Evolutionary conservation across 2,113 vertebrate species (phyloP).

Genomic region (Megalops atlanticus): DNA sequence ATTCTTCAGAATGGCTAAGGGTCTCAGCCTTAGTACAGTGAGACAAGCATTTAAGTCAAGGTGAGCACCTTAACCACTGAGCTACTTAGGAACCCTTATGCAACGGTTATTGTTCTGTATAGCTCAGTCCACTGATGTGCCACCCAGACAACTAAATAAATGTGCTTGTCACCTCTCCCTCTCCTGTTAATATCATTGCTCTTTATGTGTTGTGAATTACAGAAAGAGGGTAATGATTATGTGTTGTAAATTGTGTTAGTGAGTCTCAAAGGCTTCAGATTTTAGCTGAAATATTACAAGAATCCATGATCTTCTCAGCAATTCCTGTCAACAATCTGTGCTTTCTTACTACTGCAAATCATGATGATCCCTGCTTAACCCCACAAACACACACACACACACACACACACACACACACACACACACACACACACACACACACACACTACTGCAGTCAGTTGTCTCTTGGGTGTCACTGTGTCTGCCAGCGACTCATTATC

Average conservation of each 20-base stretch:
- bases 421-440: background rate
- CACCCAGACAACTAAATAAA: background rate
- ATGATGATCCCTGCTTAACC: background rate
- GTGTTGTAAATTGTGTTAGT: background rate
- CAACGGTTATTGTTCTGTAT: background rate
- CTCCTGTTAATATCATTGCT: background rate
- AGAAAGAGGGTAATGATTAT: slow-evolving; percentile 6
- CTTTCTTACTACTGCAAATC: background rate
- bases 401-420: background rate
- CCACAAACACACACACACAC: background rate
- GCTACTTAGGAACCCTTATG: no score
- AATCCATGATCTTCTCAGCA: background rate
- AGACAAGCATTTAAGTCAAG: no score
- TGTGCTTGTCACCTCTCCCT: background rate
- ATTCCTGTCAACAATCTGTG: background rate
- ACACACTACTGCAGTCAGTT: background rate
- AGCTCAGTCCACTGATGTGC: background rate
- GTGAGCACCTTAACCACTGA: no score
- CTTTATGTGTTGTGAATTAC: slow-evolving; percentile 1
- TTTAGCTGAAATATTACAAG: background rate
- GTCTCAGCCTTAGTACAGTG: no score
- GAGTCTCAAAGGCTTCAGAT: background rate
- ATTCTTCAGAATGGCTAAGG: no score
- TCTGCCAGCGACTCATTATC: background rate
- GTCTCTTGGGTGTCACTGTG: background rate